Evolutionary conservation across 2,888 invertebrate species (phyloP).

Genomic region (Drosophila aldrichi): DNA sequence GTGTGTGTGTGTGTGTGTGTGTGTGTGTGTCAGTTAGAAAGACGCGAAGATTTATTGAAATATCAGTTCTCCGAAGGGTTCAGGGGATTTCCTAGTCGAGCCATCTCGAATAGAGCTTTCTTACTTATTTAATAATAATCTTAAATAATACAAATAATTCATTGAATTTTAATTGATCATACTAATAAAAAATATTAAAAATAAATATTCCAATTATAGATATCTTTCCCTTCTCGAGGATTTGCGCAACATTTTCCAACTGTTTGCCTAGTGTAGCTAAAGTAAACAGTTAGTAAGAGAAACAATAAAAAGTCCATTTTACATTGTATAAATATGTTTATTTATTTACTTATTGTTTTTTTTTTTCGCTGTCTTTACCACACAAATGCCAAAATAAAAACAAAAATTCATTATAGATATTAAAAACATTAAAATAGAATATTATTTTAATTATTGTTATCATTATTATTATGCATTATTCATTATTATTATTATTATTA

Average conservation of each 20-base stretch:
- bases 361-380: slow-evolving; percentile 73
- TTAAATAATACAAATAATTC: too few species aligned
- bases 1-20: too few species aligned
- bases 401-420: slow-evolving; percentile 54
- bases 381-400: slow-evolving; percentile 61
- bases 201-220: too few species aligned
- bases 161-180: too few species aligned
- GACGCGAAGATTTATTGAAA: too few species aligned
- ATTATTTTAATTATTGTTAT: slow-evolving; percentile 35
- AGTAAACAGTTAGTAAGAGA: neutral
- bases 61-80: too few species aligned
- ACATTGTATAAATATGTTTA: slow-evolving; percentile 78
- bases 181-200: too few species aligned
- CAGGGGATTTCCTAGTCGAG: too few species aligned
- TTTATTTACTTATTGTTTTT: slow-evolving; percentile 74
- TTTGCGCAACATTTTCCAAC: neutral
- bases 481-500: slow-evolving; percentile 29
- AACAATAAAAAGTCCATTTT: slow-evolving; percentile 15
- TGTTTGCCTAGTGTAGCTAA: neutral
- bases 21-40: too few species aligned
- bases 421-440: slow-evolving; percentile 61
- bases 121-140: too few species aligned
- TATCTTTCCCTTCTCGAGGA: too few species aligned
- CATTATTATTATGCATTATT: slow-evolving; percentile 26
- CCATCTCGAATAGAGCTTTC: too few species aligned